Conservation (phyloP, 2,113 vertebrate genomes). For the Pygoscelis adeliae region DNA sequence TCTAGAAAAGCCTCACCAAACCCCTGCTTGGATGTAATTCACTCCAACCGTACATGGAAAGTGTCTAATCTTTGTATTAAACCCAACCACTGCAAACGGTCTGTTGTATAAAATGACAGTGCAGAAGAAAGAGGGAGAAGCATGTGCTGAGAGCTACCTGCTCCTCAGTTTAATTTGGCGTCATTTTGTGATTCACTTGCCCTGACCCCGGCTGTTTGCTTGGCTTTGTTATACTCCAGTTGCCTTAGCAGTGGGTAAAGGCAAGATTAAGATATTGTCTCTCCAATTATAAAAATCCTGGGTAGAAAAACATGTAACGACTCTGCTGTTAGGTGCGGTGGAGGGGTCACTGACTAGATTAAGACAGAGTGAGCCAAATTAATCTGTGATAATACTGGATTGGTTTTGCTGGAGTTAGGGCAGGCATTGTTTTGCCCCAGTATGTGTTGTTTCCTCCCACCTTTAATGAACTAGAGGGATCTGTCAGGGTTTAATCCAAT, state of each 20-base stretch:
- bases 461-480: neutral
- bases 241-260: neutral
- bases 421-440: neutral
- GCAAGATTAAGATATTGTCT: neutral
- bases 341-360: neutral
- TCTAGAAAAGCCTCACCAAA: neutral
- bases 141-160: neutral
- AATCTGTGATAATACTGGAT: neutral
- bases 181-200: neutral
- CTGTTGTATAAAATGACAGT: neutral
- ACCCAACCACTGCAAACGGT: neutral
- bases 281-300: neutral
- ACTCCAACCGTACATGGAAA: neutral
- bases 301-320: neutral
- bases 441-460: neutral
- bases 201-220: neutral
- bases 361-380: neutral
- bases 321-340: neutral
- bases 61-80: neutral
- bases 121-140: neutral
- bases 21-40: neutral
- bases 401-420: neutral
- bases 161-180: neutral
- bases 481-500: conserved; percentile 24
- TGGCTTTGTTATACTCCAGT: neutral